Evolutionary conservation across 2,113 vertebrate species (phyloP).

Genomic region (Holacanthus passer): DNA sequence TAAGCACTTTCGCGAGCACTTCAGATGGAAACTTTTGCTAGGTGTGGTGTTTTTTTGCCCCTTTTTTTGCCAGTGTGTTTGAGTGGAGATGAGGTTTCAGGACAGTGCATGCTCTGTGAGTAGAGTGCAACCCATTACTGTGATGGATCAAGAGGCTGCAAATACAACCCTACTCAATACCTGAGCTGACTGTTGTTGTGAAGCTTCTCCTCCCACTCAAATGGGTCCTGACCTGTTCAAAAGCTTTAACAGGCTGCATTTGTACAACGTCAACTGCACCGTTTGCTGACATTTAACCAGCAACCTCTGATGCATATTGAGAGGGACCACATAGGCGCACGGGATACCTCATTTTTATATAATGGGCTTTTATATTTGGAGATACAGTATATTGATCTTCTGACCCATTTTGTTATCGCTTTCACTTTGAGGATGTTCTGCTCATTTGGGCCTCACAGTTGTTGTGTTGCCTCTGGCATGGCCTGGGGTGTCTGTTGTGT

Average conservation of each 20-base stretch:
- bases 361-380: neutral
- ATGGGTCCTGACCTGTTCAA: slow-evolving; percentile 53
- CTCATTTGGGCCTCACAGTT: neutral
- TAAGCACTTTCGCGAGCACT: slow-evolving; percentile 19
- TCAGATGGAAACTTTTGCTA: slow-evolving; percentile 21
- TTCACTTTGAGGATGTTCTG: slow-evolving; percentile 17
- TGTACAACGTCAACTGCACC: slow-evolving; percentile 16
- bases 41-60: slow-evolving; percentile 15
- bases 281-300: slow-evolving; percentile 31
- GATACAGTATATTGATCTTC: neutral
- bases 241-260: slow-evolving; percentile 28
- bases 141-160: slow-evolving; percentile 32
- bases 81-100: slow-evolving; percentile 26
- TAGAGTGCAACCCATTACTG: slow-evolving; percentile 34
- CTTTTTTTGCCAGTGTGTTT: neutral
- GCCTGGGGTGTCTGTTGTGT: slow-evolving; percentile 5
- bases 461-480: slow-evolving; percentile 12
- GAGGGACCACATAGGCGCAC: neutral
- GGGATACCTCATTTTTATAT: neutral
- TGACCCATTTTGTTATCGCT: neutral
- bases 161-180: slow-evolving; percentile 32
- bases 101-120: slow-evolving; percentile 11
- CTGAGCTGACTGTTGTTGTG: slow-evolving; percentile 24
- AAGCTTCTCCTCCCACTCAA: slow-evolving; percentile 38
- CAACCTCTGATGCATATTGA: neutral